Base-by-base conservation (phyloP, 2,113 vertebrate species). In the Synchiropus splendidus region DNA sequence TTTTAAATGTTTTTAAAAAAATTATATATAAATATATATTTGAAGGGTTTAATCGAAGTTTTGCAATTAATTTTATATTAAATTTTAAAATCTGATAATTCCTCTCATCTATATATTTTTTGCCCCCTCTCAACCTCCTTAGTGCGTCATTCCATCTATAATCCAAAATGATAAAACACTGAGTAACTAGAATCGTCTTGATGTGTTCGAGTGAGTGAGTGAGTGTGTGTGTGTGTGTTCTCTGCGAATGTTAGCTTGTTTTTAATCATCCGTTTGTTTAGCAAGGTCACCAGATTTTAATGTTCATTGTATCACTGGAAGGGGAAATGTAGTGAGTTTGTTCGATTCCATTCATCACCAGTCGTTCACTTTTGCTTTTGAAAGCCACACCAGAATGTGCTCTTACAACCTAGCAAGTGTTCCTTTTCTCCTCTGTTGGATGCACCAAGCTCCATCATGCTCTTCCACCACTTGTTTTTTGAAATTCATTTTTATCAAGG, bases 361-460 rank as follows among this genome's bases (percentile, higher is more conserved):
- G 12, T 68, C 49, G 47, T 60, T 47, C 66, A 53, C 17, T 61
- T 31, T 58, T 57, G 54, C 51, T 34, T 71, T 70, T 54, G 51
- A 60, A 76, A 74, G 82, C 84, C 74, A 75, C 83, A 89, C 89
- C 91, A 84, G 86, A 89, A 83, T 88, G 90, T 93, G 90, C 90
- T 92, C 89, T 93, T 91, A 90, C 71, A 77, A 64, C 77, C 78
- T 75, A 84, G 79, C 58, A 89, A 89, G 87, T 91, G 85, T 88
- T 92, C 83, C 81, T 91, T 91, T 76, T 73, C 83, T 11, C 30
- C 9, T 88, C 72, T 80, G 75, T 83, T 78, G 80, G 70, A 79
- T 79, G 75, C 75, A 72, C 65, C 43, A 62, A 40, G 67, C 58
- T 70, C 1, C 53, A 13, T 39, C 13, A 33, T 9, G 52, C 40